These are phyloP conservation scores for Drosophila lacertosa DNA, from an alignment of 1,140 invertebrate species.

Conservation along the genomic window DNA sequence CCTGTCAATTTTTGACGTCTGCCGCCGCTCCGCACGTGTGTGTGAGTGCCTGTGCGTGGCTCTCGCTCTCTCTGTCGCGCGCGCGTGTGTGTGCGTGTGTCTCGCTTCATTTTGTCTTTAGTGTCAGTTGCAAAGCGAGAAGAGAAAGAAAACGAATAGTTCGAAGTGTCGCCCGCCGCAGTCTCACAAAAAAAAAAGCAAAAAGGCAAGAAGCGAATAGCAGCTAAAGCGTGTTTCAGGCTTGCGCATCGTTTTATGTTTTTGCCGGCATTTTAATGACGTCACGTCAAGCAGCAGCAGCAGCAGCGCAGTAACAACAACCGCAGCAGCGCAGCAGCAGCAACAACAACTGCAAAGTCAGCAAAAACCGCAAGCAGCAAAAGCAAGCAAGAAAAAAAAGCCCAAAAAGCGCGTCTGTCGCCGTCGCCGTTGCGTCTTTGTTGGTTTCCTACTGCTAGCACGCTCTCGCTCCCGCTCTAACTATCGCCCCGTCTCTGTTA, in stretches of 20 bases:
- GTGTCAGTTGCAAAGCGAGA: conserved; percentile 37
- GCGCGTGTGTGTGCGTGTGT: conserved; percentile 24
- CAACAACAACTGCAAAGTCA: conserved; percentile 39
- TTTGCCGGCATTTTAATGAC: conserved; percentile 77
- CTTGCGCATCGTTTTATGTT: conserved; percentile 30
- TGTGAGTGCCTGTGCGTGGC: conserved; percentile 14
- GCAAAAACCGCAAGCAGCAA: conserved; percentile 25
- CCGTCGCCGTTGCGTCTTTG: conserved; percentile 9
- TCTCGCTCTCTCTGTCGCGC: conserved; percentile 16
- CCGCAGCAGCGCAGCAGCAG: conserved; percentile 21
- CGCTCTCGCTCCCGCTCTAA: not conserved
- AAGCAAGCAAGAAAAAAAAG: conserved; percentile 5
- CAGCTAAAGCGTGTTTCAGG: conserved; percentile 2
- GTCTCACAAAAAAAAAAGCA: conserved; percentile 6
- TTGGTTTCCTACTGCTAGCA: not conserved
- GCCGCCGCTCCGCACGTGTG: conserved; percentile 6
- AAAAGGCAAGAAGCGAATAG: conserved; percentile 1
- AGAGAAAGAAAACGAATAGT: conserved; percentile 22
- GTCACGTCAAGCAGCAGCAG: conserved; percentile 54
- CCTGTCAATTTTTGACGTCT: conserved; percentile 44
- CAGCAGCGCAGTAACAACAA: conserved; percentile 36
- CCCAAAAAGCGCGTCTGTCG: conserved; percentile 27
- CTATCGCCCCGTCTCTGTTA: not conserved
- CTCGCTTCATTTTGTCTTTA: conserved; percentile 19
- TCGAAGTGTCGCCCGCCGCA: conserved; percentile 6